These are phyloP conservation scores for Poecile montanus DNA, from an alignment of 2,797 vertebrate genomes.

Conservation along the genomic window DNA sequence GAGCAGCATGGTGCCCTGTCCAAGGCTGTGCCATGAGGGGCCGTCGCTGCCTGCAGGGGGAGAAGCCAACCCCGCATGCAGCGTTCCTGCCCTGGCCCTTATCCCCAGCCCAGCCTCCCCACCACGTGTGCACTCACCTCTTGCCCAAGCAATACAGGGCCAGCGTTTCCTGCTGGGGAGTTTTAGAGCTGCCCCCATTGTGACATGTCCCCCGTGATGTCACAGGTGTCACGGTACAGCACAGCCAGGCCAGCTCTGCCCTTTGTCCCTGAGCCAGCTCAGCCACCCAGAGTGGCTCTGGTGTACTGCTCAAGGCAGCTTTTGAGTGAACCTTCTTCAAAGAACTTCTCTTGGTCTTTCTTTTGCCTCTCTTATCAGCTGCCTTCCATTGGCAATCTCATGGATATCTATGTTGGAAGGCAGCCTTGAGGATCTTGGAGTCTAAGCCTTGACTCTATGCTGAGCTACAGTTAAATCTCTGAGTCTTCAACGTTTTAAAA, in stretches of 20 bases:
- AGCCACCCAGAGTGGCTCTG: neutral
- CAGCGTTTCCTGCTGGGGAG: neutral
- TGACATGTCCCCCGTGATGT: neutral
- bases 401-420: neutral
- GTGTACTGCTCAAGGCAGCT: too few relatives aligned
- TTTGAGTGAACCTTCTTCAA: neutral
- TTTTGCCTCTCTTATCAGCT: neutral
- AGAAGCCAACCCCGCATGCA: neutral
- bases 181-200: neutral
- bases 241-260: neutral
- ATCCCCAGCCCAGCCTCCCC: neutral
- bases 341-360: too few relatives aligned
- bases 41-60: too few relatives aligned
- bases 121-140: neutral
- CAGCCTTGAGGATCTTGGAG: neutral
- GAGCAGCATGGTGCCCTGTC: neutral
- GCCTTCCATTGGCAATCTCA: neutral
- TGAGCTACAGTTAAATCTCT: too few relatives aligned
- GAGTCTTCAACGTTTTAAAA: rapidly evolving
- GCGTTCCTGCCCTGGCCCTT: neutral
- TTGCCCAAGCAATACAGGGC: neutral
- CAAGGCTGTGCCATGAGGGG: neutral
- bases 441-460: neutral
- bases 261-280: neutral
- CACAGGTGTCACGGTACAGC: neutral